phyloP scores from a whole-genome alignment of 1,140 invertebrate species.

The Saccostrea echinata region DNA sequence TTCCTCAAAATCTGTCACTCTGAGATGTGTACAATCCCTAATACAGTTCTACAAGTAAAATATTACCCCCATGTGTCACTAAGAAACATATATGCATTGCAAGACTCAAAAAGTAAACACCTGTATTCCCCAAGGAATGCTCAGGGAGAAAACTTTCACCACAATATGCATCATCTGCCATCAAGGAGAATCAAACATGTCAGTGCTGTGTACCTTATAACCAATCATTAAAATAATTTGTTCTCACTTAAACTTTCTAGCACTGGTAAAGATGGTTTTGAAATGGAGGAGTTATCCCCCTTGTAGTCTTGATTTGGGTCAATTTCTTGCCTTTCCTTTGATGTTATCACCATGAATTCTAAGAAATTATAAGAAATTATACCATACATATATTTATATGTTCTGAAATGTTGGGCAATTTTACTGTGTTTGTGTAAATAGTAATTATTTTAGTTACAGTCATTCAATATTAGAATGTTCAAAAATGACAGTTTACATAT shows the following conservation, averaged over 20 bases:
- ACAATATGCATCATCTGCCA: neutral
- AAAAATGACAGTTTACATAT: no score
- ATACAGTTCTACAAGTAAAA: no score
- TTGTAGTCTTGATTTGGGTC: neutral
- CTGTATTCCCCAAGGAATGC: no score
- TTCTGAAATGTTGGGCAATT: neutral
- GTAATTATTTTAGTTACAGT: no score
- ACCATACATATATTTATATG: neutral
- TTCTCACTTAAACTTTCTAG: neutral
- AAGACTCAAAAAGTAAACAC: no score
- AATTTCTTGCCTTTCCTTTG: neutral
- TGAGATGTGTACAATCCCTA: no score
- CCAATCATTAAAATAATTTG: neutral
- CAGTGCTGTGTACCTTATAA: neutral
- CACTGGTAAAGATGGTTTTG: neutral
- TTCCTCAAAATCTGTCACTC: no score
- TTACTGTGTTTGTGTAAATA: no score
- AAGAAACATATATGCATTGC: no score
- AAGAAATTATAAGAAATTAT: neutral
- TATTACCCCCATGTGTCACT: no score
- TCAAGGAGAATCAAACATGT: neutral
- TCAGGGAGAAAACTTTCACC: neutral
- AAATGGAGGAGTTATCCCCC: neutral
- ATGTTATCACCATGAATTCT: constrained; percentile 10
- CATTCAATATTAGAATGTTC: no score